Evolutionary conservation across 2,113 vertebrate genomes (phyloP).

Genomic region (Columba janthina): DNA sequence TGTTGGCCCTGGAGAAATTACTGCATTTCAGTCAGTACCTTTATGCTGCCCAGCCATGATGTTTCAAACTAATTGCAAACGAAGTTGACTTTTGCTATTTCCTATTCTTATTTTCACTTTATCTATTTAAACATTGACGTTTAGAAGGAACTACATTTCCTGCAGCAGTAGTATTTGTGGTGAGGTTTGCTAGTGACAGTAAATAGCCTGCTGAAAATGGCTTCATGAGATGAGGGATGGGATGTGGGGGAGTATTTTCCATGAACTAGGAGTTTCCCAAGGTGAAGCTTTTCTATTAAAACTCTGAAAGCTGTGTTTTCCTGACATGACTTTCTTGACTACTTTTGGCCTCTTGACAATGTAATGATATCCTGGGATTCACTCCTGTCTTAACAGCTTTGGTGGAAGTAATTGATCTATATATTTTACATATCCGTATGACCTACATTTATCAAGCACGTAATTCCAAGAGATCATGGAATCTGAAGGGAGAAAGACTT

Average conservation of each 20-base stretch:
- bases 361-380: slow-evolving; percentile 26
- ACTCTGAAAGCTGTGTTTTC: neutral
- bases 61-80: neutral
- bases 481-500: neutral
- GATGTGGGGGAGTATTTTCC: neutral
- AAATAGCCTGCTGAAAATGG: neutral
- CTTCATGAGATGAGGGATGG: neutral
- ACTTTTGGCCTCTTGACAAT: slow-evolving; percentile 62
- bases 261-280: neutral
- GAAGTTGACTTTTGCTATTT: neutral
- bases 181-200: neutral
- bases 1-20: neutral
- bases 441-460: slow-evolving; percentile 47
- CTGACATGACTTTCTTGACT: slow-evolving; percentile 22
- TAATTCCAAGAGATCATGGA: slow-evolving; percentile 11
- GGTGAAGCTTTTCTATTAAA: slow-evolving; percentile 65
- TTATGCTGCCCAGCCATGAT: neutral
- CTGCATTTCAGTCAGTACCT: neutral
- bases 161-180: neutral
- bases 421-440: slow-evolving; percentile 7
- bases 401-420: slow-evolving; percentile 57
- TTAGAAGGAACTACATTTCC: neutral
- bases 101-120: neutral
- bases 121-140: neutral
- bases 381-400: slow-evolving; percentile 30